Percentiles rank a stretch among this genome's conserved stretches.
Evolutionary conservation across 2,888 invertebrate species (phyloP).

Genomic region (Orchestes rusci): DNA sequence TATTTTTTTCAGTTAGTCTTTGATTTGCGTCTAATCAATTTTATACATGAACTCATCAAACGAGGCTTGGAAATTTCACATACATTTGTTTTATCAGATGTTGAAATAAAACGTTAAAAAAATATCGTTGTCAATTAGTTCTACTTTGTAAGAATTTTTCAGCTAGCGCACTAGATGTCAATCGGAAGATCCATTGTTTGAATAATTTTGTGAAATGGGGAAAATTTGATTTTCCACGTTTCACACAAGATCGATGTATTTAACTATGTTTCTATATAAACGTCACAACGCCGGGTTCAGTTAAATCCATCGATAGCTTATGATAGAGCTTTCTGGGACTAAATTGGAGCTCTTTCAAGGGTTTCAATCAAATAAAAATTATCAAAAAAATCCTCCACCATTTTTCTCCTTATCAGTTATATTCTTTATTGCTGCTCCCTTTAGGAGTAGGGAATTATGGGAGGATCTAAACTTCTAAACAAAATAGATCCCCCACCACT

Average conservation of each 20-base stretch:
- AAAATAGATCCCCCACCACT: too few relatives aligned
- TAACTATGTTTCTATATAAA: constrained; percentile 4
- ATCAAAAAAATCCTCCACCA: constrained; percentile 8
- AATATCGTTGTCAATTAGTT: constrained; percentile 16
- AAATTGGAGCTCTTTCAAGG: too few relatives aligned
- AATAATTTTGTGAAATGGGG: constrained; percentile 4
- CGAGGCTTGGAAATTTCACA: too few relatives aligned
- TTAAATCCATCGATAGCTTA: constrained; percentile 8
- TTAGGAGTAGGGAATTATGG: too few relatives aligned
- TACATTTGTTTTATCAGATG: too few relatives aligned
- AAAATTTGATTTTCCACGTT: constrained; percentile 1
- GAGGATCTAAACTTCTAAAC: too few relatives aligned
- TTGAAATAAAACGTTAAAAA: constrained; percentile 2
- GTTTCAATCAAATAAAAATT: constrained; percentile 1
- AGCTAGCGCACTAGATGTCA: constrained; percentile 11
- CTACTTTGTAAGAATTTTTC: constrained; percentile 9
- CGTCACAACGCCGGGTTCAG: too few relatives aligned
- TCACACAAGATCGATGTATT: constrained; percentile 5
- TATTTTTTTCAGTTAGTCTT: constrained; percentile 21
- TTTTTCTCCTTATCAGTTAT: too few relatives aligned
- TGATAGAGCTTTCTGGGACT: too few relatives aligned
- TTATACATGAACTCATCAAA: too few relatives aligned
- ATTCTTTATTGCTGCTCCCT: too few relatives aligned
- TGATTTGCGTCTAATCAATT: constrained; percentile 20
- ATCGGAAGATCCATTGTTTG: constrained; percentile 14